Percentiles rank a stretch among this genome's conserved stretches.
These are phyloP conservation scores for Galaxias olidus DNA, from an alignment of 2,797 vertebrate species.

Conservation along the genomic window DNA sequence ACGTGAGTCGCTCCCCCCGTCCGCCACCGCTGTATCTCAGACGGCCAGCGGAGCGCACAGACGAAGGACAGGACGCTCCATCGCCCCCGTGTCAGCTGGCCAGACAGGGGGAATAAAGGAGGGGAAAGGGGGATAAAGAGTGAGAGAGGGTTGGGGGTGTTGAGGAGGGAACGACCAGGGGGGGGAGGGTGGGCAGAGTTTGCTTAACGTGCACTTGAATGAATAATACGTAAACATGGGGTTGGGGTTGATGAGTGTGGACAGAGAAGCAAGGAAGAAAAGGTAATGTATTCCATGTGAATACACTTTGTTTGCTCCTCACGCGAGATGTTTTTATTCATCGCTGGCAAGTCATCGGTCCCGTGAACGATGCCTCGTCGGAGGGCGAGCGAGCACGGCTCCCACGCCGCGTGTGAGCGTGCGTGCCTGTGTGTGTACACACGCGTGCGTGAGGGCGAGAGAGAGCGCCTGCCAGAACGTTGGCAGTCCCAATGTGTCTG, in stretches of 20 bases:
- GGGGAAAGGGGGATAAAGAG: no score
- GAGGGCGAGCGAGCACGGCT: conserved; percentile 2
- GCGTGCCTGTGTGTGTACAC: neutral
- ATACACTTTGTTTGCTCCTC: conserved; percentile 48
- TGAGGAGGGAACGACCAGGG: neutral
- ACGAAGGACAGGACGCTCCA: conserved; percentile 50
- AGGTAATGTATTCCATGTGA: conserved; percentile 61
- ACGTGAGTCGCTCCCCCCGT: neutral
- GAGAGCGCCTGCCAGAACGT: conserved; percentile 28
- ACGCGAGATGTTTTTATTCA: conserved; percentile 60
- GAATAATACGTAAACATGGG: conserved; percentile 51
- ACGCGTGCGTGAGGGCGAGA: neutral
- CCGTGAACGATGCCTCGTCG: conserved; percentile 39
- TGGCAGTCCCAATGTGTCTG: conserved; percentile 36
- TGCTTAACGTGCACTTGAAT: conserved; percentile 53
- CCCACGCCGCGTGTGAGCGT: conserved; percentile 4
- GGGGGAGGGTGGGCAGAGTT: conserved; percentile 31
- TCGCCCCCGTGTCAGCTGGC: conserved; percentile 55
- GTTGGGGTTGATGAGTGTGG: neutral
- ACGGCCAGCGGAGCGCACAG: conserved; percentile 58
- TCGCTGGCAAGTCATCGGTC: conserved; percentile 43
- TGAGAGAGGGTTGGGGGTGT: neutral
- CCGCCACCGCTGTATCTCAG: conserved; percentile 54
- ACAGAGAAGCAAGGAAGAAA: conserved; percentile 23
- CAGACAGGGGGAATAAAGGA: conserved; percentile 42